These are phyloP conservation scores for Parazoanthus swiftii DNA, from an alignment of 92 coral and sea anemone species.

Conservation along the genomic window DNA sequence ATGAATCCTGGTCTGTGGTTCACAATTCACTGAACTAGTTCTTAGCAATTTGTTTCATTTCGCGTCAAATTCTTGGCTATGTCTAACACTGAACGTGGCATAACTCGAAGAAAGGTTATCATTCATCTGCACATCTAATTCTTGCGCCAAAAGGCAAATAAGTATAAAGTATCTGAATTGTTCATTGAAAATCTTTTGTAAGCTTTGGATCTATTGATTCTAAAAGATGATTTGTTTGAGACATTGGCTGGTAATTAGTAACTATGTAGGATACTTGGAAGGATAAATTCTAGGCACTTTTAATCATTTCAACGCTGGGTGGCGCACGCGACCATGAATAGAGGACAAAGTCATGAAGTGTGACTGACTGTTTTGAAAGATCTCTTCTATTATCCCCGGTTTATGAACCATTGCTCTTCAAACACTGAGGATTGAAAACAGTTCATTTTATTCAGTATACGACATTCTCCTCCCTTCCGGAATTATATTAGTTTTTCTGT, in stretches of 20 bases:
- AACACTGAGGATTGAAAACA: neutral
- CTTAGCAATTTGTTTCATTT: neutral
- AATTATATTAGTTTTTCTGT: neutral
- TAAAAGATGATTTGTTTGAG: neutral
- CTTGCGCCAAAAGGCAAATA: neutral
- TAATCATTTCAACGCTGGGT: neutral
- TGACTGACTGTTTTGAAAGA: neutral
- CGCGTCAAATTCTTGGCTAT: neutral
- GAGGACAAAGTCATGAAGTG: neutral
- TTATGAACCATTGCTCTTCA: neutral
- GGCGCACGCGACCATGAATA: conserved; percentile 15
- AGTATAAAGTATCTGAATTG: neutral
- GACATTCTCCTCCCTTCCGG: neutral
- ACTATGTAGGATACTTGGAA: neutral
- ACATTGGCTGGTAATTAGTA: neutral
- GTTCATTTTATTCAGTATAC: neutral
- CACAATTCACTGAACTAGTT: no score
- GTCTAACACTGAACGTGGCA: neutral
- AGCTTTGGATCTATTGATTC: neutral
- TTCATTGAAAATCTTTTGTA: neutral
- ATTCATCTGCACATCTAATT: neutral
- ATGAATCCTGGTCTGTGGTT: neutral
- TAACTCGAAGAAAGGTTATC: neutral
- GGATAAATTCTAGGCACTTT: neutral
- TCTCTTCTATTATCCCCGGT: neutral